phyloP scores from a whole-genome alignment of 35 echinoderm and acorn worm genomes.

The Acanthaster planci region DNA sequence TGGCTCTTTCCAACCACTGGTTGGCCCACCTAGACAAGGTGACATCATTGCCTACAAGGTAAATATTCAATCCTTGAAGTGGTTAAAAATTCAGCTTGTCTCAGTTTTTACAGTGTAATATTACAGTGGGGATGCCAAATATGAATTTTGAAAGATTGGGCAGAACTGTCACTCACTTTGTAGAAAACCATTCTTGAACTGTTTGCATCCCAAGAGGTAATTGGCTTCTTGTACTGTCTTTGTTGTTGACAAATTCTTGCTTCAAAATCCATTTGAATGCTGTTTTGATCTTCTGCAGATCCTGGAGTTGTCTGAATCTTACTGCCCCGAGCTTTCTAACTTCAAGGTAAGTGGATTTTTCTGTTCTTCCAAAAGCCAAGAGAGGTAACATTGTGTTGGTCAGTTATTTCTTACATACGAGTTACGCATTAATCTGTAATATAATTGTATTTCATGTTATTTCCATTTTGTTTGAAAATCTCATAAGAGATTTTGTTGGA shows the following conservation, averaged over 20 bases:
- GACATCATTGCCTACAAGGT: slow-evolving; percentile 65
- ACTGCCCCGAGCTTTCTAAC: slow-evolving; percentile 57
- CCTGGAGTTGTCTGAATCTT: slow-evolving; percentile 45
- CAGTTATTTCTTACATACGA: too few species aligned
- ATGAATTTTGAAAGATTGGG: neutral
- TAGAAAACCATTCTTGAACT: neutral
- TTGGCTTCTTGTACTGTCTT: too few species aligned
- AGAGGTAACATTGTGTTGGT: too few species aligned
- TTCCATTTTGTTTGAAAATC: too few species aligned
- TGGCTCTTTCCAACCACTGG: slow-evolving; percentile 16
- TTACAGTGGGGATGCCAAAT: neutral
- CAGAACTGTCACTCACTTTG: neutral
- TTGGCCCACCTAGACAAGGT: slow-evolving; percentile 47
- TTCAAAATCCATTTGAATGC: neutral
- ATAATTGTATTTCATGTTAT: too few species aligned
- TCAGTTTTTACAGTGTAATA: neutral
- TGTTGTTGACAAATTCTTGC: too few species aligned
- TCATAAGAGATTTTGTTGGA: too few species aligned
- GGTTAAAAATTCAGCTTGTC: neutral
- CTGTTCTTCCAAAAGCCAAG: too few species aligned
- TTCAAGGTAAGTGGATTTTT: slow-evolving; percentile 47
- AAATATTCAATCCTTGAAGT: neutral
- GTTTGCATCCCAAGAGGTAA: too few species aligned
- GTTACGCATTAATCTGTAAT: too few species aligned
- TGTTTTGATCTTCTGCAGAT: slow-evolving; percentile 4